Evolutionary conservation across 1,140 invertebrate species (phyloP).

Genomic region (Drosophila mojavensis): DNA sequence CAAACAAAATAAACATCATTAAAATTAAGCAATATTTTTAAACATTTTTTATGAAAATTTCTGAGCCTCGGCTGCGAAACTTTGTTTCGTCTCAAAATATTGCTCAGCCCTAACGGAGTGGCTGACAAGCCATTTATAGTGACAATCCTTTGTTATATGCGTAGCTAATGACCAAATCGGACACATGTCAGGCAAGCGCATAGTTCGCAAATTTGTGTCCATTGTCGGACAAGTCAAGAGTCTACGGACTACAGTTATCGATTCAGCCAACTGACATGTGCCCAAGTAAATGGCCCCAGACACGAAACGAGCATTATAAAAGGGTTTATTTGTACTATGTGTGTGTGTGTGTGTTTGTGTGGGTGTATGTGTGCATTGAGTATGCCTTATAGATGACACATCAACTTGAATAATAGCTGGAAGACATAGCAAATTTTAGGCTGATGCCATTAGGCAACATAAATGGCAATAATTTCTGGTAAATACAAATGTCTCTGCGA

Average conservation of each 20-base stretch:
- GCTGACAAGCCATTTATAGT: slow-evolving; percentile 18
- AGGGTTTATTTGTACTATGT: slow-evolving; percentile 34
- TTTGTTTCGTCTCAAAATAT: neutral
- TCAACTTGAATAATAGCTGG: slow-evolving; percentile 38
- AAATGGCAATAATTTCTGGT: slow-evolving; percentile 13
- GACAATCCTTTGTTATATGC: slow-evolving; percentile 28
- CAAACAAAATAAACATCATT: no score
- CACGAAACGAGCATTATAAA: slow-evolving; percentile 21
- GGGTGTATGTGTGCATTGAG: neutral
- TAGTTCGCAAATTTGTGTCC: slow-evolving; percentile 53
- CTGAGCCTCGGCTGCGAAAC: neutral
- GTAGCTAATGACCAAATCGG: slow-evolving; percentile 46
- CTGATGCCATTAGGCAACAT: slow-evolving; percentile 32
- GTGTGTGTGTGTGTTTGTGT: neutral
- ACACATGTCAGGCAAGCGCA: slow-evolving; percentile 56
- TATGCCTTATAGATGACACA: slow-evolving; percentile 25
- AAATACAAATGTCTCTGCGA: slow-evolving; percentile 12
- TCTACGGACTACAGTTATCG: neutral
- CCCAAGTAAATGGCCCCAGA: slow-evolving; percentile 20
- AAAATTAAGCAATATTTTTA: no score
- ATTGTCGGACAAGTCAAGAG: slow-evolving; percentile 36
- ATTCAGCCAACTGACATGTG: slow-evolving; percentile 34
- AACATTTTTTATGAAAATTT: no score
- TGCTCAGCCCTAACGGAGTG: neutral
- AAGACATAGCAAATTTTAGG: slow-evolving; percentile 13